phyloP scores from a whole-genome alignment of 1,140 invertebrate genomes.

The Neodiprion fabricii region DNA sequence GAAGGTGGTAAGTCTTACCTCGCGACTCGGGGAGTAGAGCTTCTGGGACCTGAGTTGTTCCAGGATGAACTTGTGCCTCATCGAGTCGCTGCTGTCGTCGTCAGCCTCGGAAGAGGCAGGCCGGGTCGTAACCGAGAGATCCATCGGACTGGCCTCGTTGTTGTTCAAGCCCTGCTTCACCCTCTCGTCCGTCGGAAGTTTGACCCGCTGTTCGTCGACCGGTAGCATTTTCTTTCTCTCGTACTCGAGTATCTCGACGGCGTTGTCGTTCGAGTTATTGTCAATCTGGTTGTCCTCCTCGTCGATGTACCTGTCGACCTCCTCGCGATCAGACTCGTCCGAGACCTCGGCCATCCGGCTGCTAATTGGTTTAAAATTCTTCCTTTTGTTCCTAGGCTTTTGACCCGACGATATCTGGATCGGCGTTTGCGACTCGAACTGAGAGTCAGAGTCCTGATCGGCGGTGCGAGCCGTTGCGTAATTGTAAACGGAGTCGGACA shows the following conservation, averaged over 20 bases:
- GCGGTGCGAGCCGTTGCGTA: slow-evolving; percentile 53
- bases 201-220: not conserved
- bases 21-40: slow-evolving; percentile 52
- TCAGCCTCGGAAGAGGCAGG: slow-evolving; percentile 53
- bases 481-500: slow-evolving; percentile 61
- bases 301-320: slow-evolving; percentile 44
- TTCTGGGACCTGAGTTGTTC: slow-evolving; percentile 57
- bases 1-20: slow-evolving; percentile 40
- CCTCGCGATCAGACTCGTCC: slow-evolving; percentile 46
- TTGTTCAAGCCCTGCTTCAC: slow-evolving; percentile 56
- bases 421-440: slow-evolving; percentile 51
- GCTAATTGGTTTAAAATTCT: slow-evolving; percentile 67
- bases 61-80: slow-evolving; percentile 57
- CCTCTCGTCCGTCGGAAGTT: slow-evolving; percentile 41
- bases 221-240: slow-evolving; percentile 50
- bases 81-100: slow-evolving; percentile 56
- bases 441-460: slow-evolving; percentile 58
- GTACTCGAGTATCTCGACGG: slow-evolving; percentile 51
- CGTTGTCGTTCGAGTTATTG: slow-evolving; percentile 43
- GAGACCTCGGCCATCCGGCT: slow-evolving; percentile 63
- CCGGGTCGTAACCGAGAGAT: slow-evolving; percentile 55
- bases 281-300: slow-evolving; percentile 43
- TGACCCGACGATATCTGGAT: slow-evolving; percentile 55
- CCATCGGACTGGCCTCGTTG: slow-evolving; percentile 58
- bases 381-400: slow-evolving; percentile 63